Evolutionary conservation across 2,888 invertebrate genomes (phyloP).

Genomic region (Dolomedes plantarius): DNA sequence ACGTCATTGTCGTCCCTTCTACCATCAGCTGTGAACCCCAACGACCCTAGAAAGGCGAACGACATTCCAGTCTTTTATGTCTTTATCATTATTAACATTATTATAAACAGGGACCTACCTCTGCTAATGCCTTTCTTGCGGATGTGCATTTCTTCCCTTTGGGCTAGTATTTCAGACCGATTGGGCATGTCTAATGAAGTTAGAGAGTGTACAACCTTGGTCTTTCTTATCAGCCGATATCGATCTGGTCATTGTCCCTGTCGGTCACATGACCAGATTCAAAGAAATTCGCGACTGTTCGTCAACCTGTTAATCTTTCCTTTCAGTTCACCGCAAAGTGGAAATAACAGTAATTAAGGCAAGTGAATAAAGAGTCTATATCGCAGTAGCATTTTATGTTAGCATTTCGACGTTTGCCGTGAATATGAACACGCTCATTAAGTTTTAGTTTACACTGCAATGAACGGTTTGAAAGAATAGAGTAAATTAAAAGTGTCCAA

Average conservation of each 20-base stretch:
- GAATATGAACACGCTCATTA: neutral
- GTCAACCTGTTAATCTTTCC: neutral
- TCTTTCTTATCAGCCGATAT: constrained; percentile 11
- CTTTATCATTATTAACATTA: constrained; percentile 40
- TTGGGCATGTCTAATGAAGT: constrained; percentile 45
- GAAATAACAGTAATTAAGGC: neutral
- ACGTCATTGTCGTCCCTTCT: constrained; percentile 12
- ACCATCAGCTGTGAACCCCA: neutral
- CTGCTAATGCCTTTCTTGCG: constrained; percentile 11
- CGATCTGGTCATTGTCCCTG: constrained; percentile 42
- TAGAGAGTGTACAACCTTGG: neutral
- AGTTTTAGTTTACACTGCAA: neutral
- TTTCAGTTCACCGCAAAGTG: neutral
- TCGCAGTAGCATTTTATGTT: neutral
- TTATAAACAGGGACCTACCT: constrained; percentile 19
- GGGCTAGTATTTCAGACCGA: constrained; percentile 19
- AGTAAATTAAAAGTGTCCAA: neutral
- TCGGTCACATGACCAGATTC: constrained; percentile 2
- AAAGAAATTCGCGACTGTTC: neutral
- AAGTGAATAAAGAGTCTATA: neutral
- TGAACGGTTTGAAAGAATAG: neutral
- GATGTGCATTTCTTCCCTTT: constrained; percentile 18
- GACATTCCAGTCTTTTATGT: constrained; percentile 25
- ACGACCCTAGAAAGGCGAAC: constrained; percentile 12
- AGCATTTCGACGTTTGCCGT: neutral